phyloP scores from a whole-genome alignment of 2,113 vertebrate species.

The Daphoenositta chrysoptera region DNA sequence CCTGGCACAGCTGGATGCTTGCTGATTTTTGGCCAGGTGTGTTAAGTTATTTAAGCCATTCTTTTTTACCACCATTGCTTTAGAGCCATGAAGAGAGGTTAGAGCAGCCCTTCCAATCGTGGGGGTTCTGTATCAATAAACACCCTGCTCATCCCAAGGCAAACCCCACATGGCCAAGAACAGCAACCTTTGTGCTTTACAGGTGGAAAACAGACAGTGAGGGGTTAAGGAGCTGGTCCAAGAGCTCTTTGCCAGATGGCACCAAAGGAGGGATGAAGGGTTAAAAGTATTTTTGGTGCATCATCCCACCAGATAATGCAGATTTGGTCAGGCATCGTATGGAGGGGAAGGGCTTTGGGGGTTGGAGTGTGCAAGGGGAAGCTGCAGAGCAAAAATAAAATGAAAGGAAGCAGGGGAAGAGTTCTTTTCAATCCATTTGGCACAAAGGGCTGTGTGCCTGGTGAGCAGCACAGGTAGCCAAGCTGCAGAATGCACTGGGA shows the following conservation, averaged over 20 bases:
- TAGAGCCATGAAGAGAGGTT: neutral
- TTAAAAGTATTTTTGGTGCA: neutral
- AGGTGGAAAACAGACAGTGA: neutral
- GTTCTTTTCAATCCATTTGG: neutral
- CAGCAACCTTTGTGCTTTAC: neutral
- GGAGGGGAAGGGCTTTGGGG: neutral
- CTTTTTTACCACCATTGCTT: neutral
- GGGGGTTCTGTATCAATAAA: neutral
- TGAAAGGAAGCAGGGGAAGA: fast-evolving
- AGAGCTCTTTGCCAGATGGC: neutral
- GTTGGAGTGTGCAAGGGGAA: neutral
- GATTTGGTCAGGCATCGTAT: fast-evolving
- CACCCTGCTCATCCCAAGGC: neutral
- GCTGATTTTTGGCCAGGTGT: neutral
- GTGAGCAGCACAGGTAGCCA: neutral
- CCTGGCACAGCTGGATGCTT: neutral
- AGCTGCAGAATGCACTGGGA: neutral
- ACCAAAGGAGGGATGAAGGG: neutral
- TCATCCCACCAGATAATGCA: neutral
- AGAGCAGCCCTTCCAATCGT: neutral
- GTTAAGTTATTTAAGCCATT: neutral
- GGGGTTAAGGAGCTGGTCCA: neutral
- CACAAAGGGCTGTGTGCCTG: neutral
- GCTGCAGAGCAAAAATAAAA: neutral
- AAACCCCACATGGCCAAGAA: neutral